Evolutionary conservation across 2,888 invertebrate species (phyloP).

Genomic region (Mesochorus sp.): DNA sequence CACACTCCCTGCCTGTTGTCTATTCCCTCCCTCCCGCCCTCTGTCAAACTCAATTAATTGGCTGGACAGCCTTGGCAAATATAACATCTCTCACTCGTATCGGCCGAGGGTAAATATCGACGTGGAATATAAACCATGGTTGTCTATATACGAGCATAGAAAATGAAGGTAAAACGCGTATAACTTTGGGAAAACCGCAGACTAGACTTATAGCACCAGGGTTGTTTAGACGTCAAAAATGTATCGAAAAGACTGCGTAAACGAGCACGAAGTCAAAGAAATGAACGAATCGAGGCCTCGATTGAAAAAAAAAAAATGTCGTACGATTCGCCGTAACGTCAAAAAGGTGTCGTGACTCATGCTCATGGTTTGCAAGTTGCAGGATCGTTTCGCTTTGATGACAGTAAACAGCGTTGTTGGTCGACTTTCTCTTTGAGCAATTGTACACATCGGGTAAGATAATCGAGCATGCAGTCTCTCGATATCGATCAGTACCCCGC

Average conservation of each 20-base stretch:
- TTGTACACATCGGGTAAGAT: slow-evolving; percentile 38
- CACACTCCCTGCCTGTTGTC: slow-evolving; percentile 12
- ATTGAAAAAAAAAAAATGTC: not conserved
- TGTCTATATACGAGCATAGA: slow-evolving; percentile 51
- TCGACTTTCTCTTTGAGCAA: slow-evolving; percentile 52
- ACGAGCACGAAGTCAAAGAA: not conserved
- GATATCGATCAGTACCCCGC: slow-evolving; percentile 17
- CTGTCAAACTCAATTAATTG: slow-evolving; percentile 71
- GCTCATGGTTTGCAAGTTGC: not conserved
- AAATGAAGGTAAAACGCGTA: slow-evolving; percentile 59
- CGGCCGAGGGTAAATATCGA: slow-evolving; percentile 69
- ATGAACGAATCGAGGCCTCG: not conserved
- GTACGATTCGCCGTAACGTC: not conserved
- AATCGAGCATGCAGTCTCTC: slow-evolving; percentile 34
- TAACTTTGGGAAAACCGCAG: slow-evolving; percentile 20
- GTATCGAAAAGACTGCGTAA: not conserved
- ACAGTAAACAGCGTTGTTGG: not conserved
- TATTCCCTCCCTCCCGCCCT: not conserved
- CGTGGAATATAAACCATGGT: slow-evolving; percentile 52
- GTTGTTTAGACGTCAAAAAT: slow-evolving; percentile 21
- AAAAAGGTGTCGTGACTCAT: slow-evolving; percentile 14
- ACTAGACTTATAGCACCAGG: no score
- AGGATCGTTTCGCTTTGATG: slow-evolving; percentile 4
- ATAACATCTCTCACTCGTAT: slow-evolving; percentile 67
- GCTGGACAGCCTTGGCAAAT: slow-evolving; percentile 71